Evolutionary conservation across 2,113 vertebrate genomes (phyloP).

Genomic region (Montifringilla adamsi): DNA sequence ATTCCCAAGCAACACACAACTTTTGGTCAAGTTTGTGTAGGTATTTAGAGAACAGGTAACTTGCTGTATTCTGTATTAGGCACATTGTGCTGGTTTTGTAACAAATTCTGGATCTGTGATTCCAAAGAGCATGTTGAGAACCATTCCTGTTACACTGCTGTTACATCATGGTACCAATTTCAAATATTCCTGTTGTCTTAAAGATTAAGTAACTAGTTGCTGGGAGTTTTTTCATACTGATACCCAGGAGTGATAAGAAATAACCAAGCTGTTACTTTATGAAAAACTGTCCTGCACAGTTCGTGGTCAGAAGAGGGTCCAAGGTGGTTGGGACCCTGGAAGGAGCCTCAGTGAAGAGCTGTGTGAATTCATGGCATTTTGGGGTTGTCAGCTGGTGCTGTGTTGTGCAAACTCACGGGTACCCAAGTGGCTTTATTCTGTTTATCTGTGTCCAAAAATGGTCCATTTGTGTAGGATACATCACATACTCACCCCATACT

Average conservation of each 20-base stretch:
- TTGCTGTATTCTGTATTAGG: neutral
- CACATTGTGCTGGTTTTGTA: neutral
- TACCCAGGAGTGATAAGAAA: neutral
- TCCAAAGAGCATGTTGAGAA: neutral
- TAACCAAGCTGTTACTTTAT: neutral
- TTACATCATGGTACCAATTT: neutral
- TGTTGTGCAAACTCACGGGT: neutral
- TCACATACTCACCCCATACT: neutral
- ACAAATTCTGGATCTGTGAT: neutral
- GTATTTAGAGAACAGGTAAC: neutral
- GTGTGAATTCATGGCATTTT: neutral
- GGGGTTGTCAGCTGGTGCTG: neutral
- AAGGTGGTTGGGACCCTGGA: neutral
- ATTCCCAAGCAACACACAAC: accelerated
- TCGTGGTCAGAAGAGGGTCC: neutral
- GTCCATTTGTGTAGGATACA: neutral
- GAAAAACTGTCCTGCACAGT: neutral
- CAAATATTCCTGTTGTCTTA: neutral
- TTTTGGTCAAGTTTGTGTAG: neutral
- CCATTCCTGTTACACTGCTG: neutral
- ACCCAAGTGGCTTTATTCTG: neutral
- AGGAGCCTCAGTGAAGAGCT: neutral
- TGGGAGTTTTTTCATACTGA: neutral
- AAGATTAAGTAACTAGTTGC: neutral
- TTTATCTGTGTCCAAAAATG: neutral